phyloP scores from a whole-genome alignment of 1,140 invertebrate species.

The Sitobion miscanthi region DNA sequence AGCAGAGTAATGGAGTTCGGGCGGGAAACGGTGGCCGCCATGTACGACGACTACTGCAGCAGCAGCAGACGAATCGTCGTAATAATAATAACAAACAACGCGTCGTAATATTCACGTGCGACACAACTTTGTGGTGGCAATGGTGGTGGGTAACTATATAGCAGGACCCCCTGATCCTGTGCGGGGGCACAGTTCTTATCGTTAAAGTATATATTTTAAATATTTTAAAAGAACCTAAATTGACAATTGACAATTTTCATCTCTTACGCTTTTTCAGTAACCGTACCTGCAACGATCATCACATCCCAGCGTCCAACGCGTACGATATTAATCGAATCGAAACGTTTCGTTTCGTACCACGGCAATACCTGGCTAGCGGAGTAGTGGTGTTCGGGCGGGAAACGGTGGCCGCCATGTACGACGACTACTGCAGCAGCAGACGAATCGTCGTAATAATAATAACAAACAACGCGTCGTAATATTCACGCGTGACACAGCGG shows the following conservation, averaged over 20 bases:
- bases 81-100: neutral
- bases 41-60: neutral
- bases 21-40: neutral
- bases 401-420: neutral
- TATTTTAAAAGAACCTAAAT: too few relatives aligned
- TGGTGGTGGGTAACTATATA: neutral
- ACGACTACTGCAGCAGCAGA: neutral
- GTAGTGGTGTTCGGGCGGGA: neutral
- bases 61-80: neutral
- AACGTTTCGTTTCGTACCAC: neutral
- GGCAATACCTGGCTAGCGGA: neutral
- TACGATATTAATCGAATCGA: neutral
- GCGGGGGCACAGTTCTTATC: too few relatives aligned
- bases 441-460: neutral
- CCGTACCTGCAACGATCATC: too few relatives aligned
- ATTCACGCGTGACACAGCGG: slow-evolving; percentile 15
- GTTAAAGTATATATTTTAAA: too few relatives aligned
- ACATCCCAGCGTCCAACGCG: too few relatives aligned
- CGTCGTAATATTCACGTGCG: neutral
- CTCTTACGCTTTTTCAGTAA: too few relatives aligned
- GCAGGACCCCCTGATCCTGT: neutral
- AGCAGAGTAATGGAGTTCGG: neutral
- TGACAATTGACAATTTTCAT: too few relatives aligned
- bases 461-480: neutral
- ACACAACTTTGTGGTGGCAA: neutral